Percentiles rank a stretch among this genome's conserved stretches.
Conservation (phyloP, 1,140 invertebrate species). For the Trichogramma pretiosum region DNA sequence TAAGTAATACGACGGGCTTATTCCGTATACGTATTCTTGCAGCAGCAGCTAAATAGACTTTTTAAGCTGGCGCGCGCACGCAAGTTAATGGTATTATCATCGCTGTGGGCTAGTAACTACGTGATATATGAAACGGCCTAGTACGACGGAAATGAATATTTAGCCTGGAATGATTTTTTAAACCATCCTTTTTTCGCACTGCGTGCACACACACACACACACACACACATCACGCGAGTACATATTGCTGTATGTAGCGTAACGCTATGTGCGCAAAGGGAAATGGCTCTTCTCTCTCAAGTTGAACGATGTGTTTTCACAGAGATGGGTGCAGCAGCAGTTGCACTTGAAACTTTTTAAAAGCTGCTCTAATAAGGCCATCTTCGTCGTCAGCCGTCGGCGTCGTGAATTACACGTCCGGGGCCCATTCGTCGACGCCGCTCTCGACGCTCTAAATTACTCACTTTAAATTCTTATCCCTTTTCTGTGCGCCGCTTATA, state of each 20-base stretch:
- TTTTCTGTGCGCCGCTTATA: not conserved
- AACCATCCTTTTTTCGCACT: not conserved
- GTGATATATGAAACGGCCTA: too few species aligned
- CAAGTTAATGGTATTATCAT: conserved; percentile 8
- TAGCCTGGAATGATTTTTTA: conserved; percentile 8
- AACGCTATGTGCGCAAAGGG: conserved; percentile 12
- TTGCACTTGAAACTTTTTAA: conserved; percentile 1
- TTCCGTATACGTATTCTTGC: too few species aligned
- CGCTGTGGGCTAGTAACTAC: not conserved
- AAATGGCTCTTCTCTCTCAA: too few species aligned
- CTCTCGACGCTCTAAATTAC: conserved; percentile 11
- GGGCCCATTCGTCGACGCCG: conserved; percentile 16
- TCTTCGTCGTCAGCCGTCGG: too few species aligned
- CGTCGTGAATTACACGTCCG: conserved; percentile 11
- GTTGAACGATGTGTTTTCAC: conserved; percentile 9
- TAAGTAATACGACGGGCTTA: too few species aligned
- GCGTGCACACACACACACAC: too few species aligned
- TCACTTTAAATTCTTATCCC: not conserved
- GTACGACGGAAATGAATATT: conserved; percentile 17
- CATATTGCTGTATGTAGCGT: conserved; percentile 15
- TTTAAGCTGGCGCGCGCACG: not conserved
- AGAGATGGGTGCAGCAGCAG: conserved; percentile 11
- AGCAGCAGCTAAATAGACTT: too few species aligned
- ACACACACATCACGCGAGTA: too few species aligned
- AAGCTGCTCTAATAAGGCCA: conserved; percentile 18